Conservation (phyloP, 2,797 vertebrate species). For the Chromobotia macracanthus region DNA sequence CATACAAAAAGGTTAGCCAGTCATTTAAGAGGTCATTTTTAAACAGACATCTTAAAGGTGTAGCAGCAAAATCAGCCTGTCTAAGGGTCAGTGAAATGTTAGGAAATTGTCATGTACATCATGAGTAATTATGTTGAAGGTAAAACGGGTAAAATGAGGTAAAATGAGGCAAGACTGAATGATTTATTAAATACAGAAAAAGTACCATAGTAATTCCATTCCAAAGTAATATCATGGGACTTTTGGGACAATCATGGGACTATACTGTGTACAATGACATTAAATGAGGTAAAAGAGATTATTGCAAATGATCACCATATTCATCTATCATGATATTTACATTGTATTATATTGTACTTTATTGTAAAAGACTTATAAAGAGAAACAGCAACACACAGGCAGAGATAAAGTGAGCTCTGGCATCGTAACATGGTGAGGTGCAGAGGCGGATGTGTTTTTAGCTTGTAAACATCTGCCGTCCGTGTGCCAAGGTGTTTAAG, state of each 20-base stretch:
- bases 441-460: conserved; percentile 27
- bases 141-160: no score
- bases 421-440: background rate
- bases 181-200: background rate
- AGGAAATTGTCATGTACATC: no score
- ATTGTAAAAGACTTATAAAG: background rate
- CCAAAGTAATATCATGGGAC: background rate
- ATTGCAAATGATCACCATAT: background rate
- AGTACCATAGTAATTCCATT: background rate
- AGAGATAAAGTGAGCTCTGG: conserved; percentile 32
- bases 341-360: background rate
- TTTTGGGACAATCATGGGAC: no score
- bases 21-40: background rate
- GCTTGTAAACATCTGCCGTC: conserved; percentile 67
- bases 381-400: conserved; percentile 37
- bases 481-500: conserved; percentile 56
- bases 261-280: background rate
- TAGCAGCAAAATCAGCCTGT: background rate
- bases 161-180: background rate
- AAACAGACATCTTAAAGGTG: background rate
- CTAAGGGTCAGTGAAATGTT: no score
- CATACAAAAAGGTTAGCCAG: background rate
- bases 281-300: no score
- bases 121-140: no score
- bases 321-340: background rate